Evolutionary conservation across 2,888 invertebrate genomes (phyloP), one percentile per base, ranked within the genome.

Genomic region (Athalia rosae): DNA sequence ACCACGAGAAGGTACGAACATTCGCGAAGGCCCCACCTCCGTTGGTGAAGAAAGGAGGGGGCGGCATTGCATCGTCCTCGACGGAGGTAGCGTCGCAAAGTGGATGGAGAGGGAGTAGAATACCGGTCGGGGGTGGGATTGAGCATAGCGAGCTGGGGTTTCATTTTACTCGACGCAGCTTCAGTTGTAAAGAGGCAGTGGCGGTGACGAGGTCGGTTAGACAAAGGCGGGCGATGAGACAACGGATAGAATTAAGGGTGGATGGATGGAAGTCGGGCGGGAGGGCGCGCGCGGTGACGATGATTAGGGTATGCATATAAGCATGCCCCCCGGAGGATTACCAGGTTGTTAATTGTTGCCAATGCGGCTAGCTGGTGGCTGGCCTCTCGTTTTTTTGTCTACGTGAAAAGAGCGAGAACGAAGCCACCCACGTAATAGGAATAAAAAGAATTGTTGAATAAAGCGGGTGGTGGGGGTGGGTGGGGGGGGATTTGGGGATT

Each of bases 121-220:
- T 15, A 8, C 53, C 15, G 50, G 61, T 7, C 74, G 62, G 61
- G n/a, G 50, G 43, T 13, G 61, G 74, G 13, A 41, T 13, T 28
- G 48, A 47, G 48, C 61, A 48, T 9, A 13, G 48, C 47, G 48
- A 48, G 74, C 61, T n/a, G 13, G 7, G 9, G 11, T 61, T 62
- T 28, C 47, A 61, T 50, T 48, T 59, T 28, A 48, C 47, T 61
- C 15, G 41, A 41, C 61, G 48, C 71, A 58, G 71, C 13, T 59
- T 74, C 80, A 83, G 83, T 83, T 81, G 83, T 80, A 56, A 77
- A 81, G 81, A 81, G 82, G 81, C 82, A 80, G 81, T 79, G 76
- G 77, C 73, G 78, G 79, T 78, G 79, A 73, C 63, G 15, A 58
- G 79, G 13, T 48, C 61, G 74, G 59, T 71, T 59, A 45, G 74